phyloP scores from a whole-genome alignment of 2,888 invertebrate species.

The Ophion slaviceki region DNA sequence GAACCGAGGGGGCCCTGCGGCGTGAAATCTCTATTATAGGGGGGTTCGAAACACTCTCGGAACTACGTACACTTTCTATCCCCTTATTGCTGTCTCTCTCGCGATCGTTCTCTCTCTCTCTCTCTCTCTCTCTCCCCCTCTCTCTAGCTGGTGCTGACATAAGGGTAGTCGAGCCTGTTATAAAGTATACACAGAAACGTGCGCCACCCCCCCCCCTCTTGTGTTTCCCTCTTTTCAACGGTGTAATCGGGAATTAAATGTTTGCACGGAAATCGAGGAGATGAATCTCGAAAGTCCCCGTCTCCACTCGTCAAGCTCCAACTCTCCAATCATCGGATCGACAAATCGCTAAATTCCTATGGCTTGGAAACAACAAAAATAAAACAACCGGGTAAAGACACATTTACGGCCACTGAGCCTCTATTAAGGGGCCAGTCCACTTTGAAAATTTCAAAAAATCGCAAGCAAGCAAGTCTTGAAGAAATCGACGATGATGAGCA shows the following conservation, averaged over 20 bases:
- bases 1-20: slow-evolving; percentile 81
- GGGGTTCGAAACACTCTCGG: slow-evolving; percentile 59
- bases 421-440: too few species aligned
- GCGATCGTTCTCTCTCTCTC: slow-evolving; percentile 11
- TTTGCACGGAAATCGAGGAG: slow-evolving; percentile 74
- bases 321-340: slow-evolving; percentile 41
- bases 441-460: too few species aligned
- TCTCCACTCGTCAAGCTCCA: slow-evolving; percentile 21
- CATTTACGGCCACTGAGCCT: too few species aligned
- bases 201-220: slow-evolving; percentile 31
- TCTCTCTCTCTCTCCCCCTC: slow-evolving; percentile 40
- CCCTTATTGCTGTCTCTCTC: slow-evolving; percentile 27
- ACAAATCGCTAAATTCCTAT: slow-evolving; percentile 16
- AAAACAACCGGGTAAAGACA: background rate
- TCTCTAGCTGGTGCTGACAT: slow-evolving; percentile 73
- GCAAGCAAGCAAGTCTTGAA: too few species aligned
- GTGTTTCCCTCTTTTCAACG: slow-evolving; percentile 69
- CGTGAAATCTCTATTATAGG: slow-evolving; percentile 84
- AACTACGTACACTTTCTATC: slow-evolving; percentile 36
- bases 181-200: slow-evolving; percentile 45
- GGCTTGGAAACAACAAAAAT: background rate
- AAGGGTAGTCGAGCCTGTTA: slow-evolving; percentile 68
- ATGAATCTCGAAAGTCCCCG: slow-evolving; percentile 44
- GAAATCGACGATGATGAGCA: too few species aligned
- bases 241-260: slow-evolving; percentile 82